Evolutionary conservation across 2,888 invertebrate species (phyloP), one percentile per base, ranked within the genome.

Genomic region (Monoplex corrugatus): DNA sequence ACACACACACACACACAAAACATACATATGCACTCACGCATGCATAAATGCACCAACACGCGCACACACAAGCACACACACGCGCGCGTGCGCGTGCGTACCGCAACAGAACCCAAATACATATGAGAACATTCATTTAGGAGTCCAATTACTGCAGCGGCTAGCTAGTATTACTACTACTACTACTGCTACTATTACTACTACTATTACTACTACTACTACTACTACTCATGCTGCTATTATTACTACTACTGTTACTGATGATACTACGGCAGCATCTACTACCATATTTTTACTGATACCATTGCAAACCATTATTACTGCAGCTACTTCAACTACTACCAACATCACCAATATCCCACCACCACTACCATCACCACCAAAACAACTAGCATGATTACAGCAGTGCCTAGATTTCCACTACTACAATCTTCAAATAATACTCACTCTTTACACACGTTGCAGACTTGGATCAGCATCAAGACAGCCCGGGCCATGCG

Each of bases 401-500:
- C n/a, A n/a, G n/a, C n/a, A n/a, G n/a, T n/a, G n/a, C n/a, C n/a
- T n/a, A n/a, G n/a, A n/a, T n/a, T n/a, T n/a, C n/a, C n/a, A n/a
- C n/a, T n/a, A n/a, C n/a, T n/a, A n/a, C n/a, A 35, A 13, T 23
- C 16, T 5, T 57, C 23, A 23, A 57, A 57, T 57, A 57, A 57
- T 57, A 82, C 82, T 93, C 89, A 95, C 95, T 94, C 93, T 90
- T 92, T 92, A 78, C 95, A 95, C 5, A 93, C 93, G 83, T 93
- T 92, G 91, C 95, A 95, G 8, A 95, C 95, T 88, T 94, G 92
- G 10, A 95, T 93, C 32, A 95, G 90, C 68, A 94, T 90, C 85
- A 93, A 92, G 2, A 95, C 93, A 28, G 94, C 93, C 72, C 94
- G 90, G 13, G 95, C 95, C 68, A 94, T 92, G 10, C 94, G 92